Evolutionary conservation across 2,113 vertebrate genomes (phyloP).

Genomic region (Melozone crissalis): DNA sequence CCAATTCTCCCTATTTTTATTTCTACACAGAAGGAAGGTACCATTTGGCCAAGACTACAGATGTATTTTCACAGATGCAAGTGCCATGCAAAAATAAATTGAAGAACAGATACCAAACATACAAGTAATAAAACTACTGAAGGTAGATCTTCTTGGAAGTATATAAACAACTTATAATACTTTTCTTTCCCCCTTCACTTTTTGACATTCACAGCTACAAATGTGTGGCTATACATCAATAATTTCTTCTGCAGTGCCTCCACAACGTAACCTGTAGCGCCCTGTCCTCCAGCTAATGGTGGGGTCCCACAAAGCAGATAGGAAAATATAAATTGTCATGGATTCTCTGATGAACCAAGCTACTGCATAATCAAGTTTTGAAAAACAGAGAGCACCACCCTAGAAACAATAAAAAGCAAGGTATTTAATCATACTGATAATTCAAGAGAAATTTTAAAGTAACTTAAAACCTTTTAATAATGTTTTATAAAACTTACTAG

Average conservation of each 20-base stretch:
- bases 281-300: slow-evolving; percentile 98
- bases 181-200: slow-evolving; percentile 58
- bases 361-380: slow-evolving; percentile 97
- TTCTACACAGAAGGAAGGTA: slow-evolving; percentile 67
- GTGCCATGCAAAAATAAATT: slow-evolving; percentile 86
- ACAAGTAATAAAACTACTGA: slow-evolving; percentile 82
- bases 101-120: slow-evolving; percentile 81
- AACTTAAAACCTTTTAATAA: background rate
- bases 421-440: background rate
- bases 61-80: slow-evolving; percentile 80
- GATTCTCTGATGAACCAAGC: slow-evolving; percentile 99
- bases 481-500: background rate
- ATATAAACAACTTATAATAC: slow-evolving; percentile 83
- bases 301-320: slow-evolving; percentile 97
- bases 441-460: background rate
- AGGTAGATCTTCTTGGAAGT: slow-evolving; percentile 80
- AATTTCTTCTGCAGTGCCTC: slow-evolving; percentile 97
- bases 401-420: slow-evolving; percentile 39
- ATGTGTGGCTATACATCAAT: slow-evolving; percentile 86
- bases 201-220: slow-evolving; percentile 70
- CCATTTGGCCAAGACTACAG: slow-evolving; percentile 77
- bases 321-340: slow-evolving; percentile 97
- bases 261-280: slow-evolving; percentile 93
- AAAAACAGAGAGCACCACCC: slow-evolving; percentile 90
- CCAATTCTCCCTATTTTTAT: slow-evolving; percentile 65